Evolutionary conservation across 2,797 vertebrate genomes (phyloP).

Genomic region (Micromesistius poutassou): DNA sequence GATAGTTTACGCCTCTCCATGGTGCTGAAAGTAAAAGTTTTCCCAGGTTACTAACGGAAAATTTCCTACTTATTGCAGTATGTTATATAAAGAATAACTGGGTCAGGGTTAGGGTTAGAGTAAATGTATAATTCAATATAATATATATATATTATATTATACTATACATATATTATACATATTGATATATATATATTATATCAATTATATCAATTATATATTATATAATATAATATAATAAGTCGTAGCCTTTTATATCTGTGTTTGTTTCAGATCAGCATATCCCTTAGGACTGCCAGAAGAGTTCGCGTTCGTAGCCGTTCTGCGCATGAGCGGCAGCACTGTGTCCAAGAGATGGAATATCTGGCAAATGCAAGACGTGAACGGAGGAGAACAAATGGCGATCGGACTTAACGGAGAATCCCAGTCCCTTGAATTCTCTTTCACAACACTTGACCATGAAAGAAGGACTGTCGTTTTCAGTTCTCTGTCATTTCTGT

Average conservation of each 20-base stretch:
- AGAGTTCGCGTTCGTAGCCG: constrained; percentile 83
- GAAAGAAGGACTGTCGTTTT: constrained; percentile 71
- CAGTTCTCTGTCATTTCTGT: constrained; percentile 73
- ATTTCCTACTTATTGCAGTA: neutral
- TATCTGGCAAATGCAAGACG: constrained; percentile 86
- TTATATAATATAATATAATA: neutral
- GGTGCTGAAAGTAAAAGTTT: constrained; percentile 73
- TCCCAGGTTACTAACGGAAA: neutral
- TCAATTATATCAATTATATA: neutral
- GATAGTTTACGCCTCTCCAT: constrained; percentile 52
- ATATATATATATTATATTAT: neutral
- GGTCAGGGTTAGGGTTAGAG: neutral
- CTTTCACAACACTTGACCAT: constrained; percentile 72
- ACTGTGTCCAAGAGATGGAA: constrained; percentile 81
- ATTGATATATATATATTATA: neutral
- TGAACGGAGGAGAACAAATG: constrained; percentile 79
- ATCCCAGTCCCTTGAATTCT: constrained; percentile 79
- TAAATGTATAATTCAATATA: neutral
- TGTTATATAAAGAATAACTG: neutral
- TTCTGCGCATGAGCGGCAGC: constrained; percentile 81
- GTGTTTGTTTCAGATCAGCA: constrained; percentile 68
- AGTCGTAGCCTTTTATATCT: neutral
- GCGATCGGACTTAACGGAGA: constrained; percentile 81
- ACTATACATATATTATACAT: neutral
- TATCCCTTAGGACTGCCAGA: constrained; percentile 81